phyloP scores from a whole-genome alignment of 2,888 invertebrate genomes.

The Caenorhabditis sp. region DNA sequence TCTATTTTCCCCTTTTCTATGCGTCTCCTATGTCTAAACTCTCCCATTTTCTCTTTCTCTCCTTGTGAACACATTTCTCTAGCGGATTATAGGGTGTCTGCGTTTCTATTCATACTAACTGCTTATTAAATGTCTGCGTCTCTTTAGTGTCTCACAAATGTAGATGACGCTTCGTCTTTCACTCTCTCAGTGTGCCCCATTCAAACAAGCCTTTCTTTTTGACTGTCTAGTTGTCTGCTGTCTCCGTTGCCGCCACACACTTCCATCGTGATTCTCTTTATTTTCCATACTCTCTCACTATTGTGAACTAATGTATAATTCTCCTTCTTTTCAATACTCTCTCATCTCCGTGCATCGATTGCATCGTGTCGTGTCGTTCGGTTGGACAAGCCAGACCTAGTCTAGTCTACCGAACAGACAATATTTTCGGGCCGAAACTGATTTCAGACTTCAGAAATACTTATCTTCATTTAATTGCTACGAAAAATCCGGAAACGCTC shows the following conservation, averaged over 20 bases:
- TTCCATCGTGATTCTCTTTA: constrained; percentile 3
- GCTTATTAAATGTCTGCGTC: constrained; percentile 7
- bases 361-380: constrained; percentile 30
- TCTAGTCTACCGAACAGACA: constrained; percentile 15
- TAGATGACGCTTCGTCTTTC: constrained; percentile 4
- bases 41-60: constrained; percentile 9
- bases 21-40: constrained; percentile 8
- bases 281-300: background rate
- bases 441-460: background rate
- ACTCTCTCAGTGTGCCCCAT: constrained; percentile 6
- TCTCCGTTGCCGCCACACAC: background rate
- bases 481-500: background rate
- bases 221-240: background rate
- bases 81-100: background rate
- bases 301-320: constrained; percentile 10
- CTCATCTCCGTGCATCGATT: constrained; percentile 23
- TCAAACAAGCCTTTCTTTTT: constrained; percentile 2
- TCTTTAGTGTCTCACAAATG: constrained; percentile 5
- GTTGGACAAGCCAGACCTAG: constrained; percentile 16
- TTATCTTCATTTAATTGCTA: background rate
- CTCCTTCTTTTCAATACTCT: constrained; percentile 7
- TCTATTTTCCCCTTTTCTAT: background rate
- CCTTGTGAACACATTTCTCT: background rate
- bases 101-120: background rate
- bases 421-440: background rate